Base-by-base conservation (phyloP, 2,797 vertebrate species). In the Sphenodon punctatus region DNA sequence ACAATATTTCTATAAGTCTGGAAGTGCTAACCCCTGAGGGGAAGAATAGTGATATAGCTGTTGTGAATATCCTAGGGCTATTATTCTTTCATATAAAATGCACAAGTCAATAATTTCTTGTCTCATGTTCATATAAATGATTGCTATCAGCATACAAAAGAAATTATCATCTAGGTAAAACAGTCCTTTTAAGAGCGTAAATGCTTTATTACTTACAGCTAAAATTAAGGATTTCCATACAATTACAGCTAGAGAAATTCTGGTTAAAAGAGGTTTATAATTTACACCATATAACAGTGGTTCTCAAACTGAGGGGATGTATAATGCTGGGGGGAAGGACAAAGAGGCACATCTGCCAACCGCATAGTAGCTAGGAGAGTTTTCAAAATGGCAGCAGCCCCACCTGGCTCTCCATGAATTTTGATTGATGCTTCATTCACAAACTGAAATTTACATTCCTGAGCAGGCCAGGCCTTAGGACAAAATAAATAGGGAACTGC, bases 81-180 rank as follows among this genome's bases (percentile, higher is more conserved):
- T 10, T 75, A 63, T 73, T 94, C 83, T 64, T 90, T 90, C 88
- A 83, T 82, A 90, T 73, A 83, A 82, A 90, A 85, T 88, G 78
- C 63, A 66, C 84, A 89, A 92, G 87, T 19, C 56, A 80, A 43
- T 91, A 88, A 67, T 58, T 90, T 86, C 70, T 25, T 68, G 65
- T 80, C 65, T 85, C 80, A 75, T 70, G 92, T 71, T 85, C 8
- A 80, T 89, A 61, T 51, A 65, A 86, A 91, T 61, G 55, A 84
- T 70, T 88, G 81, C 60, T 45, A 84, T 27, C 42, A 79, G 78
- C 36, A 92, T 75, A 59, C 73, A 75, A 80, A 80, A 80, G n/a
- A 82, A 45, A 67, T 41, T 65, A 81, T 87, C 82, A 60, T 43
- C 61, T 80, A 84, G 43, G 60, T 55, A 80, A 84, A 71, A 3